Evolutionary conservation across 2,113 vertebrate genomes (phyloP), one percentile per base, ranked within the genome.

Genomic region (Sapajus apella): DNA sequence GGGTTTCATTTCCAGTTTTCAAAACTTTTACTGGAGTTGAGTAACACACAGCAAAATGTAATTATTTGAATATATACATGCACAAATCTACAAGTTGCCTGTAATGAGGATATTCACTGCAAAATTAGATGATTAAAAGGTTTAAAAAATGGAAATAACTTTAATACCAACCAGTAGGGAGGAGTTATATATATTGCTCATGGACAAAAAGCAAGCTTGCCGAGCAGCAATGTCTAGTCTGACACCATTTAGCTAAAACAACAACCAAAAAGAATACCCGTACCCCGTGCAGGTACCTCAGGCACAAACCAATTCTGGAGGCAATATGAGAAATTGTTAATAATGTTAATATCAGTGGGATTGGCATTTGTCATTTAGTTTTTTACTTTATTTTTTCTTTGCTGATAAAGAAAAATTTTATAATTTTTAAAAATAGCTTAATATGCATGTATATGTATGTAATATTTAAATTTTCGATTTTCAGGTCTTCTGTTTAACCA

Each of bases 1-100:
- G 18, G 35, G 37, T 61, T 84, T 66, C n/a, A 20, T 55, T 91
- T 73, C 55, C 27, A 87, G 50, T 95, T 97, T 94, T 89, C 17
- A 86, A 94, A 91, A 73, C 47, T 77, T 91, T 95, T 27, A 66
- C 43, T 87, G 55, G 47, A 55, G 7, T 40, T 88, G n/a, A 5
- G n/a, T 87, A 92, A 58, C 32, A 75, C 90, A 40, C 11, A 77
- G 50, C 32, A 72, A 70, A 77, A 50, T 82, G 12, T 72, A 76
- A 58, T 37, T 43, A 80, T 83, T 80, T 90, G 23, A 87, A 94
- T 68, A 23, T 21, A 17, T 9, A 43, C 17, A 0, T 56, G 25
- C 5, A n/a, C 40, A 86, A 45, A 9, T 90, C 40, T 61, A 58
- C 61, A 68, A 87, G 47, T 12, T 56, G 23, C n/a, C 80, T 72